phyloP scores from a whole-genome alignment of 1,140 invertebrate species.

The Bombus pascuorum region DNA sequence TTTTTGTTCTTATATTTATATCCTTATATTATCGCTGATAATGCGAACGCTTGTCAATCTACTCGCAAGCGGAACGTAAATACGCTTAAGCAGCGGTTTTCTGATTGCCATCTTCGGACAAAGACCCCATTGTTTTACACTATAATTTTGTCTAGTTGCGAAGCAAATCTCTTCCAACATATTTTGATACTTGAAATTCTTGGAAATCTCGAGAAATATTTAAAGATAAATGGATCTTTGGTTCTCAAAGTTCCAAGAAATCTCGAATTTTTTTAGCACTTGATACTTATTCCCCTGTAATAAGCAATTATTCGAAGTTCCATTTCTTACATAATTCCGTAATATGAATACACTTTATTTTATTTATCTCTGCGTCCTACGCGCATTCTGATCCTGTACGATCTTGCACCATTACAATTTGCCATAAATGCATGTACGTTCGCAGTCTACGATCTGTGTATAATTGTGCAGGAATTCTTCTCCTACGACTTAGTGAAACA shows the following conservation, averaged over 20 bases:
- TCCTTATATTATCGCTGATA: neutral
- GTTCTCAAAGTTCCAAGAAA: neutral
- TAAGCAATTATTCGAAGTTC: neutral
- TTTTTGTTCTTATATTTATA: neutral
- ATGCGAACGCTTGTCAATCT: neutral
- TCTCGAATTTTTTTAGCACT: neutral
- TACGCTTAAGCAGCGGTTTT: neutral
- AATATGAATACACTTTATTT: no score
- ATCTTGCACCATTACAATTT: neutral
- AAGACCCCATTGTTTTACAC: neutral
- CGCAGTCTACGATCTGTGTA: neutral
- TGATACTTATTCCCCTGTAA: neutral
- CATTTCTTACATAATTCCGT: no score
- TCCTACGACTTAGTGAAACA: no score
- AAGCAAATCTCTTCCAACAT: neutral
- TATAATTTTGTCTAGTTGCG: neutral
- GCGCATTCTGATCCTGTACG: no score
- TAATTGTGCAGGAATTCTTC: neutral
- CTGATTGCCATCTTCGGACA: neutral
- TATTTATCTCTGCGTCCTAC: no score
- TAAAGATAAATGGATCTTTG: neutral
- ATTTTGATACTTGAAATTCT: neutral
- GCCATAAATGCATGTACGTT: neutral
- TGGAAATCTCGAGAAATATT: neutral
- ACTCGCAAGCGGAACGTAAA: constrained; percentile 6